phyloP scores from a whole-genome alignment of 2,797 vertebrate species.

The Australoheros facetus region DNA sequence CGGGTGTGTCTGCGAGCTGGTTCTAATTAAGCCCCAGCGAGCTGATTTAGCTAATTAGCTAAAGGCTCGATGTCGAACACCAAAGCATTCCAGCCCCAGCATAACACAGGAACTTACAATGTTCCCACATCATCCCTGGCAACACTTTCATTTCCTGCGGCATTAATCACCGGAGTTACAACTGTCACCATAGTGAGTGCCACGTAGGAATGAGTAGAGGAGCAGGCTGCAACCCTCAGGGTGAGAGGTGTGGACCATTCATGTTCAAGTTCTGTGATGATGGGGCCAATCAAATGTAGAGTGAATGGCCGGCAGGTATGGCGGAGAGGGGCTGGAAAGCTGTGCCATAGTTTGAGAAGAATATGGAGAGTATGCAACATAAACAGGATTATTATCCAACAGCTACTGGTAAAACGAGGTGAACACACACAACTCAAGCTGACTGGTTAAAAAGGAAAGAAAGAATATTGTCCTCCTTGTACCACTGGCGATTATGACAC shows the following conservation, averaged over 20 bases:
- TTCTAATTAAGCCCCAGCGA: conserved; percentile 85
- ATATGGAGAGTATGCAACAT: background rate
- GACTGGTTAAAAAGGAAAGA: background rate
- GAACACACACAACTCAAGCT: background rate
- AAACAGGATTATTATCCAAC: conserved; percentile 2
- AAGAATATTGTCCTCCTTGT: background rate
- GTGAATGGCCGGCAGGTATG: conserved; percentile 12
- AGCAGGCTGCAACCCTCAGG: conserved; percentile 26
- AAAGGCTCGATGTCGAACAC: conserved; percentile 72
- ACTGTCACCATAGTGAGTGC: conserved; percentile 58
- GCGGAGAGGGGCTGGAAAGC: background rate
- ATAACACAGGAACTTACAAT: conserved; percentile 72
- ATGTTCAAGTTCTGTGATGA: conserved; percentile 24
- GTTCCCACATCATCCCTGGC: conserved; percentile 69
- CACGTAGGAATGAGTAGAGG: conserved; percentile 7
- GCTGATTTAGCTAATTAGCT: conserved; percentile 84
- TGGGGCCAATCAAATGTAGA: conserved; percentile 22
- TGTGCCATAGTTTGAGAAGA: background rate
- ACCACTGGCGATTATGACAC: background rate
- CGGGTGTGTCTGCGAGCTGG: conserved; percentile 73
- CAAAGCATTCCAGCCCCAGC: conserved; percentile 70
- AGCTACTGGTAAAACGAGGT: background rate
- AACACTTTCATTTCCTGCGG: conserved; percentile 78
- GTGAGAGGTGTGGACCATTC: conserved; percentile 29
- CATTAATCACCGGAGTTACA: conserved; percentile 76